Evolutionary conservation across 2,888 invertebrate species (phyloP), one percentile per base, ranked within the genome.

Genomic region (Erebia palarica): DNA sequence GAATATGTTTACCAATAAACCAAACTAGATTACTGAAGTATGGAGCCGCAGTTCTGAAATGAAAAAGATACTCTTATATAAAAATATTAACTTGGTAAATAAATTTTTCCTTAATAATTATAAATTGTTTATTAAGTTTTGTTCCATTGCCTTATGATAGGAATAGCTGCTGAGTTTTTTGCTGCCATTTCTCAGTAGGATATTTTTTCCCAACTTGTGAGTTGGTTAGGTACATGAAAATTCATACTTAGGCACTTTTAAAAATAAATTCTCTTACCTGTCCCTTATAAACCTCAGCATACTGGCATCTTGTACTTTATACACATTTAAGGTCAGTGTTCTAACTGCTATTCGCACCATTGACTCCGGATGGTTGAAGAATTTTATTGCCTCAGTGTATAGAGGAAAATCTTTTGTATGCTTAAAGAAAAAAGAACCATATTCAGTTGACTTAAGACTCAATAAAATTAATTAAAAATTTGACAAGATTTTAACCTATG

Each of bases 291-390:
- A 99, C 77, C 97, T 95, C 76, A 99, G 93, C 99, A 99, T 99
- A 73, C 97, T 98, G 61, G 96, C 95, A 88, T 99, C 99, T 82
- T 98, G 97, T 51, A 99, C 99, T 91, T 95, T 94, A 84, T 99
- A 99, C 0, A 99, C 99, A 91, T 99, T 99, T 58, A 99, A 94
- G 0, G 99, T 99, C 75, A 99, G 95, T 13, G 99, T 99, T 73
- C 99, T 94, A 14, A 99, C 99, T 3, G 99, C 99, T 79, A 99
- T 99, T 64, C 99, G 95, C 51, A 99, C 99, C 99, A 99, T 99
- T 53, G 98, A 97, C 91, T 99, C 99, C 0, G 98, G 96, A 90
- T 99, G 99, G 88, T 99, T 99, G 93, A 99, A 99, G 93, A 99
- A 99, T 89, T 99, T 99, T 74, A 99, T 98, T 51, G 99, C 99